Evolutionary conservation across 2,888 invertebrate species (phyloP).

Genomic region (Orthonevra nobilis): DNA sequence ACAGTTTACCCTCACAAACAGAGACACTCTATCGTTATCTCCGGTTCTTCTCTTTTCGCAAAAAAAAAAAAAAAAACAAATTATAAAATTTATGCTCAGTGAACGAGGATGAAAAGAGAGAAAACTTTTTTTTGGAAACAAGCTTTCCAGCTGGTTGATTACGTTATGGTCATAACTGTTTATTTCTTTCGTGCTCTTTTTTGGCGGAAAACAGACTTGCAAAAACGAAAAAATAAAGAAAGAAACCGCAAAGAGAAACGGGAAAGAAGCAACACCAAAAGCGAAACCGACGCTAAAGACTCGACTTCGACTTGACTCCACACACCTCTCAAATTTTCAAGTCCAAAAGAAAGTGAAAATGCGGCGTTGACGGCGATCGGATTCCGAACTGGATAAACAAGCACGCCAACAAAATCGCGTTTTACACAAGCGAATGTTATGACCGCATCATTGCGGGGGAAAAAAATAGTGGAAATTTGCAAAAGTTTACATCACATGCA

Average conservation of each 20-base stretch:
- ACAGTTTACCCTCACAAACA: slow-evolving; percentile 1
- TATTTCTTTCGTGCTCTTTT: slow-evolving; percentile 43
- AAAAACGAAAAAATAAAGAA: slow-evolving; percentile 12
- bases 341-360: slow-evolving; percentile 69
- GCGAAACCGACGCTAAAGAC: slow-evolving; percentile 28
- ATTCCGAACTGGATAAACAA: slow-evolving; percentile 56
- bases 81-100: no score
- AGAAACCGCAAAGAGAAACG: slow-evolving; percentile 39
- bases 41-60: background rate
- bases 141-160: slow-evolving; percentile 48
- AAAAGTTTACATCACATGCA: no score
- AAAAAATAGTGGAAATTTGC: background rate
- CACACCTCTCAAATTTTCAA: slow-evolving; percentile 45
- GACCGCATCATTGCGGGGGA: slow-evolving; percentile 53
- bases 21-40: background rate
- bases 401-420: slow-evolving; percentile 41
- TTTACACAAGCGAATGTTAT: slow-evolving; percentile 48
- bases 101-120: slow-evolving; percentile 1
- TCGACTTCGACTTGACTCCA: slow-evolving; percentile 10
- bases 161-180: slow-evolving; percentile 59
- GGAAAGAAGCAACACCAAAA: slow-evolving; percentile 19
- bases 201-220: slow-evolving; percentile 41
- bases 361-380: slow-evolving; percentile 16
- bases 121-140: slow-evolving; percentile 24
- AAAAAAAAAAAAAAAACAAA: slow-evolving; percentile 5